Percentiles rank a stretch among this genome's conserved stretches.
These are phyloP conservation scores for Drosophila limbata DNA, from an alignment of 2,888 invertebrate species.

Conservation along the genomic window DNA sequence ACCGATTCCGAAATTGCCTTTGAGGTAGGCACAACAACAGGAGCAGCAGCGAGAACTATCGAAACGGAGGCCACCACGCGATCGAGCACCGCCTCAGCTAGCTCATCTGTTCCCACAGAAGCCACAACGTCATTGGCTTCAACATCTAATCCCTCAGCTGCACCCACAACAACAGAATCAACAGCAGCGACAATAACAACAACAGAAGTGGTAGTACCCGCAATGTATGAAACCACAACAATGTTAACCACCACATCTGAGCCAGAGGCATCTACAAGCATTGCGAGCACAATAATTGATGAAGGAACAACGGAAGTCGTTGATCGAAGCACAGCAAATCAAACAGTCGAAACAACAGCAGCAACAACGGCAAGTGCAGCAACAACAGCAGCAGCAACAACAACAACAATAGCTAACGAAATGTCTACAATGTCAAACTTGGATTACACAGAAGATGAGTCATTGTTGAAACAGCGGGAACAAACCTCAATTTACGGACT, in stretches of 20 bases:
- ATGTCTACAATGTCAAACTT: constrained; percentile 30
- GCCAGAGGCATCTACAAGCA: background rate
- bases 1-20: constrained; percentile 22
- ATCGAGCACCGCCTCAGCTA: constrained; percentile 4
- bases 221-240: constrained; percentile 9
- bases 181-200: constrained; percentile 4
- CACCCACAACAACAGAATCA: constrained; percentile 2
- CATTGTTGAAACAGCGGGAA: constrained; percentile 16
- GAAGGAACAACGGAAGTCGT: background rate
- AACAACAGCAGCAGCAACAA: background rate
- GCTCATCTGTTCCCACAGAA: constrained; percentile 11
- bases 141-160: background rate
- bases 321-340: constrained; percentile 5
- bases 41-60: background rate
- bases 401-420: background rate
- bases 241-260: background rate
- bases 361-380: background rate
- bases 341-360: background rate
- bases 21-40: constrained; percentile 23
- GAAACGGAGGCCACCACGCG: constrained; percentile 11
- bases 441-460: constrained; percentile 55
- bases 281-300: constrained; percentile 1
- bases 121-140: constrained; percentile 10
- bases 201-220: background rate
- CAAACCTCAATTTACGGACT: constrained; percentile 68